These are phyloP conservation scores for Phymorhynchus buccinoides DNA, from an alignment of 1,140 invertebrate species.

Conservation along the genomic window DNA sequence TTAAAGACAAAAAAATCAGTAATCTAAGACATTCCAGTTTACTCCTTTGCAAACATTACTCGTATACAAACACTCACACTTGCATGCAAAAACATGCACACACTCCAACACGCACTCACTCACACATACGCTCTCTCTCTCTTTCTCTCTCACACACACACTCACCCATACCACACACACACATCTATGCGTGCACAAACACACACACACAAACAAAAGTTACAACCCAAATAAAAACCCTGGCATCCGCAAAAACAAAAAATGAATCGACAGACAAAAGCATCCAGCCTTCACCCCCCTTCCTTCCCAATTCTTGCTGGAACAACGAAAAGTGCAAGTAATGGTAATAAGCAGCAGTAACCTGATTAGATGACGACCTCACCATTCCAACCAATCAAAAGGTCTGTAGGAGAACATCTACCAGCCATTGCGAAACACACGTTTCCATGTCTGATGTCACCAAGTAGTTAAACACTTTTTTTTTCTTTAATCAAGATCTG, in stretches of 20 bases:
- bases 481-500: no score
- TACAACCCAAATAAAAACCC: slow-evolving; percentile 23
- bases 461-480: no score
- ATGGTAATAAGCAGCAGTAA: slow-evolving; percentile 31
- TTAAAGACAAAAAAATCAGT: no score
- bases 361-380: slow-evolving; percentile 12
- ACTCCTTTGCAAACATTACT: no score
- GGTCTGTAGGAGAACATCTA: no score
- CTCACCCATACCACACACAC: background rate
- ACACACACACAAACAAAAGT: background rate
- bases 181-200: background rate
- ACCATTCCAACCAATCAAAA: background rate
- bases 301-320: background rate
- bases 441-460: no score
- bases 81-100: no score
- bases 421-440: no score
- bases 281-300: slow-evolving; percentile 12
- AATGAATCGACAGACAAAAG: slow-evolving; percentile 8
- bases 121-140: no score
- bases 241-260: slow-evolving; percentile 10
- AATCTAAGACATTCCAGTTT: no score
- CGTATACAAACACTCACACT: background rate
- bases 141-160: background rate
- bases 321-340: slow-evolving; percentile 5
- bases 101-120: no score